Evolutionary conservation across 35 echinoderm and acorn worm genomes (phyloP).

Genomic region (Acanthaster planci): DNA sequence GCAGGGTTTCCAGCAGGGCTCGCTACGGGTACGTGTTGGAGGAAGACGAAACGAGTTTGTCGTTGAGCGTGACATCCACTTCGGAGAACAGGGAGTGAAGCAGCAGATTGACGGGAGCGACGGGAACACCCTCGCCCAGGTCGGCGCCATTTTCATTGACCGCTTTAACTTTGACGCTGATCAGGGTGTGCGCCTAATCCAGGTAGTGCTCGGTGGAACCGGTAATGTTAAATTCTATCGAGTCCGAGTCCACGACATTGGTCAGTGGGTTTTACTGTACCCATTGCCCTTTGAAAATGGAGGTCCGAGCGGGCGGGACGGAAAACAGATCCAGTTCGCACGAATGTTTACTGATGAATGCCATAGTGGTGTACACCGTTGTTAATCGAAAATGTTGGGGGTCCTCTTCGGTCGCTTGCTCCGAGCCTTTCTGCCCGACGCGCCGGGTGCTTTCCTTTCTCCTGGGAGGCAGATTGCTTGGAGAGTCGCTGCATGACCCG

Average conservation of each 20-base stretch:
- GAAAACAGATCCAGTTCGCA: conserved; percentile 62
- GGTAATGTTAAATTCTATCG: too few species aligned
- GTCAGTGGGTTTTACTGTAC: conserved; percentile 42
- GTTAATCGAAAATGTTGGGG: conserved; percentile 32
- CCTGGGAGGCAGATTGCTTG: neutral
- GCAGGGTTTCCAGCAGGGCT: conserved; percentile 40
- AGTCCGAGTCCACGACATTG: conserved; percentile 25
- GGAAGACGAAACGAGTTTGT: conserved; percentile 21
- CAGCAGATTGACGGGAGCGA: conserved; percentile 34
- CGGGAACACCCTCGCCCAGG: conserved; percentile 11
- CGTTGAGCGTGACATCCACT: conserved; percentile 34
- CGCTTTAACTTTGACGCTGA: conserved; percentile 35
- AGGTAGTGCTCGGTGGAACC: too few species aligned
- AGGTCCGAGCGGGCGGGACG: conserved; percentile 32
- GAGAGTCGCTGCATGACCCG: neutral
- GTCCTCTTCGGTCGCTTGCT: conserved; percentile 37
- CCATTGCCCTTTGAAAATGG: conserved; percentile 47
- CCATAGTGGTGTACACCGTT: conserved; percentile 17
- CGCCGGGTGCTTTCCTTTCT: conserved; percentile 6
- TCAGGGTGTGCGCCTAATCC: conserved; percentile 40
- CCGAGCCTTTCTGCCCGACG: neutral
- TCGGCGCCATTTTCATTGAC: conserved; percentile 31
- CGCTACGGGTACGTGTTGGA: conserved; percentile 41
- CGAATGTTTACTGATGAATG: conserved; percentile 47
- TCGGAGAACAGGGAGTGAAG: conserved; percentile 32